These are phyloP conservation scores for Cardiocondyla obscurior DNA, from an alignment of 1,140 invertebrate species.

Conservation along the genomic window DNA sequence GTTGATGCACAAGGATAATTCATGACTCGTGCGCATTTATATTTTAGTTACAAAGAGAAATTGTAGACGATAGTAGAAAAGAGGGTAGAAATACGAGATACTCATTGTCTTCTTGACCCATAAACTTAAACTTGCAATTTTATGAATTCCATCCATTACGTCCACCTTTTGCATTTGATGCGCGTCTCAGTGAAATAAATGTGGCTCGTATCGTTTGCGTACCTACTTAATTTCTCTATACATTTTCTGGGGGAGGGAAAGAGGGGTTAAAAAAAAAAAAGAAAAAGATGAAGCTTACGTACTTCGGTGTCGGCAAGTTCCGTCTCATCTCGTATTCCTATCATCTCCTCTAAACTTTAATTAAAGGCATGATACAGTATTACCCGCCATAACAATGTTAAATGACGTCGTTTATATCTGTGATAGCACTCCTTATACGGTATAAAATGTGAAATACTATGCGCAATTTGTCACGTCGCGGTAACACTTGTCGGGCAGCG, in stretches of 20 bases:
- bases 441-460: constrained; percentile 41
- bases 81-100: constrained; percentile 9
- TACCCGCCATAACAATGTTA: constrained; percentile 10
- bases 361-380: constrained; percentile 24
- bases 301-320: background rate
- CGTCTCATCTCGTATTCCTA: background rate
- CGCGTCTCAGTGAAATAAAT: background rate
- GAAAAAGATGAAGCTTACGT: background rate
- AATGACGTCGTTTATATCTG: constrained; percentile 16
- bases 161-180: background rate
- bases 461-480: constrained; percentile 19
- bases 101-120: constrained; percentile 24
- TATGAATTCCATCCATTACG: constrained; percentile 8
- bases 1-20: constrained; percentile 11
- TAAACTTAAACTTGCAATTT: constrained; percentile 24
- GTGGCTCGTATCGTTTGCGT: background rate
- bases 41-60: constrained; percentile 29
- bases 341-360: background rate
- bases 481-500: constrained; percentile 28
- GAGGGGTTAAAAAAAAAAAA: too few relatives aligned
- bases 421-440: constrained; percentile 9
- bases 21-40: constrained; percentile 22
- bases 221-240: background rate
- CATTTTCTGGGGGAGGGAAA: background rate
- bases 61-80: constrained; percentile 5